Percentiles rank a stretch among this genome's conserved stretches.
phyloP scores from a whole-genome alignment of 2,888 invertebrate genomes.

The Meta bourneti region DNA sequence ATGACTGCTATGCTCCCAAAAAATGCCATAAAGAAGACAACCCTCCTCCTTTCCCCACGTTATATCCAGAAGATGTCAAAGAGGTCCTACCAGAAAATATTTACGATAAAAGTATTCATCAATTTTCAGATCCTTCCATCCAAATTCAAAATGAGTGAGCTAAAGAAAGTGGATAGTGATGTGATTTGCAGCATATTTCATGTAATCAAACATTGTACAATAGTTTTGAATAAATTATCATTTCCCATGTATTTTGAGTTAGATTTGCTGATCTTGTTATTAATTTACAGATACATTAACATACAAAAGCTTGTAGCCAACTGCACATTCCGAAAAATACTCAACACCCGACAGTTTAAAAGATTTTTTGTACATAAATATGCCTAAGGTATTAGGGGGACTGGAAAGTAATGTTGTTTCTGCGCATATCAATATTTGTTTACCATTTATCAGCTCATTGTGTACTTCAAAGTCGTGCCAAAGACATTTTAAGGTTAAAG shows the following conservation, averaged over 20 bases:
- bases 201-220: background rate
- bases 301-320: too few species aligned
- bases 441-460: too few species aligned
- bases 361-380: too few species aligned
- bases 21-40: constrained; percentile 81
- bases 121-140: constrained; percentile 87
- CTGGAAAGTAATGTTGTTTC: too few species aligned
- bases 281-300: too few species aligned
- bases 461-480: too few species aligned
- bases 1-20: constrained; percentile 88
- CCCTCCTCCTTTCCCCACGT: constrained; percentile 91
- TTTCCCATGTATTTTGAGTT: background rate
- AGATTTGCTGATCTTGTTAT: background rate
- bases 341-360: too few species aligned
- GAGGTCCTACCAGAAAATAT: constrained; percentile 86
- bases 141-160: constrained; percentile 83
- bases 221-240: constrained; percentile 35
- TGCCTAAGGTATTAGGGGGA: too few species aligned
- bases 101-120: constrained; percentile 88
- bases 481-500: too few species aligned
- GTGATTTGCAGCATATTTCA: background rate
- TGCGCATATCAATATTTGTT: too few species aligned
- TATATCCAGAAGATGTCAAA: constrained; percentile 84
- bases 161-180: background rate
- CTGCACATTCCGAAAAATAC: too few species aligned